Percentiles rank a stretch among this genome's conserved stretches.
These are phyloP conservation scores for Rousettus leschenaultii DNA, from an alignment of 2,113 vertebrate genomes.

Conservation along the genomic window DNA sequence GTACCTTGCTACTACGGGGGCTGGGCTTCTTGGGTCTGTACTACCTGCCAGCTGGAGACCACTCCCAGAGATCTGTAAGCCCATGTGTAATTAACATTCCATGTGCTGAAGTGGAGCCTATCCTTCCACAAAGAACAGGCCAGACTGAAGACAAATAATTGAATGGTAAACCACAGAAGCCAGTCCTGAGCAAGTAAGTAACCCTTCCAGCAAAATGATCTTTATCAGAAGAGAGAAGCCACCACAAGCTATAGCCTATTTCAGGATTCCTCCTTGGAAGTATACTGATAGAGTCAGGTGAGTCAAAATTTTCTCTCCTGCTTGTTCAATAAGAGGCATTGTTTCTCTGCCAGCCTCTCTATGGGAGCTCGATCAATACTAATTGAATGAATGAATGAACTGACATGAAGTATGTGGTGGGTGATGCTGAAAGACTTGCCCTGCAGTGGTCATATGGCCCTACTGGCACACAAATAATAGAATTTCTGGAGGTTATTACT, in stretches of 20 bases:
- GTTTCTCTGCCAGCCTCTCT: constrained; percentile 55
- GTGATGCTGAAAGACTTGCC: constrained; percentile 59
- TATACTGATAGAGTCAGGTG: not conserved
- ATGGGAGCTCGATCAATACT: constrained; percentile 62
- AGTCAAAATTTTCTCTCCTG: not conserved
- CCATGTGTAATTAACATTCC: not conserved
- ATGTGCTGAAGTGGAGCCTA: not conserved
- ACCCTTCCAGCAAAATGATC: not conserved
- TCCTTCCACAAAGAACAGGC: not conserved
- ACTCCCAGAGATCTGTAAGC: not conserved
- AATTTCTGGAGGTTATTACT: constrained; percentile 54
- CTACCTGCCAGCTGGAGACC: not conserved
- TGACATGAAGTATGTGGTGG: constrained; percentile 73
- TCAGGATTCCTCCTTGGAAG: not conserved
- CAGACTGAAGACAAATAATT: not conserved
- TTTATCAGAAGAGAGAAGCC: not conserved
- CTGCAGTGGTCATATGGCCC: constrained; percentile 67
- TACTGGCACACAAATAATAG: constrained; percentile 63
- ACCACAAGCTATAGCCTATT: not conserved
- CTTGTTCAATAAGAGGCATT: not conserved
- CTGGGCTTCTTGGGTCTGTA: not conserved
- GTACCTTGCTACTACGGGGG: not conserved
- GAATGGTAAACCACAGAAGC: not conserved
- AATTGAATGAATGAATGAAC: constrained; percentile 73
- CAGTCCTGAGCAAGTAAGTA: not conserved